Evolutionary conservation across 2,113 vertebrate genomes (phyloP), one percentile per base, ranked within the genome.

Genomic region (Trochalopteron elliotii): DNA sequence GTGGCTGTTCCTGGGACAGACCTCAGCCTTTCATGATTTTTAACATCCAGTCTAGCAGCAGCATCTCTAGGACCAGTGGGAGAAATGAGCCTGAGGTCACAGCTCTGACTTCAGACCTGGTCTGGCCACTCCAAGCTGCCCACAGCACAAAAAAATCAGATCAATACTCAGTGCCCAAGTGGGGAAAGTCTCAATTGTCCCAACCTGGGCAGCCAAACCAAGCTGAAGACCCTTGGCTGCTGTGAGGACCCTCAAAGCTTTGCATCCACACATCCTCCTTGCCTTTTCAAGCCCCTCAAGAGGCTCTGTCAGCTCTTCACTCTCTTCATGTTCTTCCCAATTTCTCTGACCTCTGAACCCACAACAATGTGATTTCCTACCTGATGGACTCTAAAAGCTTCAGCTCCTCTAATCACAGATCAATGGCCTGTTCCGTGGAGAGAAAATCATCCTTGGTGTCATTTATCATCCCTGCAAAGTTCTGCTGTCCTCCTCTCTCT

Each of bases 331-430:
- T 45, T 64, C 35, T 84, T 53, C 74, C 44, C 3, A 2, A 2
- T 71, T 91, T 60, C 82, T 69, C 61, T 39, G 70, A 82, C 87
- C 91, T 85, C 87, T 79, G 89, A 79, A 74, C 94, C 79, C 27
- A 3, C 82, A 75, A 25, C 9, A 71, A 80, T 50, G 45, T 5
- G 8, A 87, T 89, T 96, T 94, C 89, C 89, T 78, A 44, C 89
- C 55, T 68, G 87, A 94, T 55, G 64, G 96, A 89, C n/a, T 77
- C 63, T 56, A 94, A 96, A 85, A 90, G 81, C 87, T 95, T 77
- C 75, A 87, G 71, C 17, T 79, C 47, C 74, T 91, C 87, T 95
- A 95, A 93, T 94, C 94, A 95, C 82, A 85, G 94, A 91, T 91
- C 95, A 94, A 59, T 90, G 90, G 39, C n/a, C 72, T 5, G 2